Evolutionary conservation across 2,113 vertebrate genomes (phyloP).

Genomic region (Paracanthobrama guichenoti): DNA sequence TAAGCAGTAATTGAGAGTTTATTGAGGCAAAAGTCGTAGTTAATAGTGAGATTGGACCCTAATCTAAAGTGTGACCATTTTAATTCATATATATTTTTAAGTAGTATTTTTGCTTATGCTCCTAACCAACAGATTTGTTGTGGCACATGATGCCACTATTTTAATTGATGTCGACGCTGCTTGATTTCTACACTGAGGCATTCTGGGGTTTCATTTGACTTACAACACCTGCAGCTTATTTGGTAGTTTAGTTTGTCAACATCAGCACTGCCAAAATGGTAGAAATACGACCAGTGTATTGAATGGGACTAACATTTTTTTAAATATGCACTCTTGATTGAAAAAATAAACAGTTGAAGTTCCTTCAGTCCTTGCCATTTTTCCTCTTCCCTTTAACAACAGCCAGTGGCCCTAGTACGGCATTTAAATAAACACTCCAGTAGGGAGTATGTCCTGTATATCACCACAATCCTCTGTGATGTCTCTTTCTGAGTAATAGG

Average conservation of each 20-base stretch:
- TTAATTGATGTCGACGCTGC: neutral
- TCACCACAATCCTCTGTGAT: conserved; percentile 57
- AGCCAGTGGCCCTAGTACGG: neutral
- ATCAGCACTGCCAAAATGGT: conserved; percentile 13
- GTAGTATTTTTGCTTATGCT: neutral
- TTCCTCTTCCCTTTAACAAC: neutral
- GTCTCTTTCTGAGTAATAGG: conserved; percentile 75
- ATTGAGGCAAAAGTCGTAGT: too few species aligned
- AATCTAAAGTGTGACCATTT: too few species aligned
- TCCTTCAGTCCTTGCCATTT: neutral
- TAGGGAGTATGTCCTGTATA: conserved; percentile 29
- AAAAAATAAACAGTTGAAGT: neutral
- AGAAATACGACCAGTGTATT: neutral
- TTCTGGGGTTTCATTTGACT: conserved; percentile 1
- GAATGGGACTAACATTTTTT: neutral
- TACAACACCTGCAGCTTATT: conserved; percentile 16
- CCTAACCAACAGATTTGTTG: neutral
- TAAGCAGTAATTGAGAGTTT: too few species aligned
- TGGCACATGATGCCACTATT: neutral
- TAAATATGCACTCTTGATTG: neutral
- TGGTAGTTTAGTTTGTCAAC: conserved; percentile 35
- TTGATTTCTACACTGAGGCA: neutral
- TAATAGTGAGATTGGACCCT: too few species aligned
- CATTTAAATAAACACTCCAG: conserved; percentile 25
- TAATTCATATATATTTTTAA: too few species aligned